phyloP scores from a whole-genome alignment of 2,797 vertebrate species.

The Arremon aurantiirostris region DNA sequence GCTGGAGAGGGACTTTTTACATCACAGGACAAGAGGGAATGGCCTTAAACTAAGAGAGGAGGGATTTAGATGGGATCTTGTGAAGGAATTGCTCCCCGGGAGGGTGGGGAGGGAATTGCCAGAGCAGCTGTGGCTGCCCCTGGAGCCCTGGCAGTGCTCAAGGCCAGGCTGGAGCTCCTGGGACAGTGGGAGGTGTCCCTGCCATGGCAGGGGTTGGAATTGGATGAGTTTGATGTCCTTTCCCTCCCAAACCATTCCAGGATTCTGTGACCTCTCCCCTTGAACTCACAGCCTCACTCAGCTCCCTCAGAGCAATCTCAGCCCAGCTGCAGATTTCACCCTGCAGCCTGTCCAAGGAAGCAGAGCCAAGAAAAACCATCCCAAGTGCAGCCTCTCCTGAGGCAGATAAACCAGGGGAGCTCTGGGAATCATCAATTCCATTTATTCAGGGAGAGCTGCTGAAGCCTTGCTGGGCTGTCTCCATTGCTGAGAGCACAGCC shows the following conservation, averaged over 20 bases:
- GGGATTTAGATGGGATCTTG: not conserved
- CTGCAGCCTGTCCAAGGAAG: not conserved
- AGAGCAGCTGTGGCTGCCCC: not conserved
- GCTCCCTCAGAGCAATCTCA: not conserved
- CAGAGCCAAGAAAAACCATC: not conserved
- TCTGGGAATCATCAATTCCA: not conserved
- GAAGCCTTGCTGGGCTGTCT: not conserved
- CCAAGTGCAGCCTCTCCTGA: not conserved
- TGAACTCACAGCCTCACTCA: not conserved
- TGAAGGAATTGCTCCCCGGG: not conserved
- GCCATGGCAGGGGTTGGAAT: not conserved
- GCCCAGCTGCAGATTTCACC: not conserved
- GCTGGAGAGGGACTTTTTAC: not conserved
- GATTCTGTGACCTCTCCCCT: not conserved
- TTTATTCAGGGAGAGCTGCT: accelerated
- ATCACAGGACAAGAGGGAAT: not conserved
- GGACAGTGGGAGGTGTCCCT: not conserved
- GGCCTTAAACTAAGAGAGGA: not conserved
- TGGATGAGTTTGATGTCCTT: not conserved
- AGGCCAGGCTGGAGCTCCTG: not conserved
- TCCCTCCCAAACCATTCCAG: not conserved
- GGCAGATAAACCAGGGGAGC: not conserved
- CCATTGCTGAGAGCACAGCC: not conserved
- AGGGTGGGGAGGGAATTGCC: not conserved
- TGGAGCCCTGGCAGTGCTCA: not conserved